phyloP scores from a whole-genome alignment of 2,888 invertebrate species.

The Melanostoma mellinum region DNA sequence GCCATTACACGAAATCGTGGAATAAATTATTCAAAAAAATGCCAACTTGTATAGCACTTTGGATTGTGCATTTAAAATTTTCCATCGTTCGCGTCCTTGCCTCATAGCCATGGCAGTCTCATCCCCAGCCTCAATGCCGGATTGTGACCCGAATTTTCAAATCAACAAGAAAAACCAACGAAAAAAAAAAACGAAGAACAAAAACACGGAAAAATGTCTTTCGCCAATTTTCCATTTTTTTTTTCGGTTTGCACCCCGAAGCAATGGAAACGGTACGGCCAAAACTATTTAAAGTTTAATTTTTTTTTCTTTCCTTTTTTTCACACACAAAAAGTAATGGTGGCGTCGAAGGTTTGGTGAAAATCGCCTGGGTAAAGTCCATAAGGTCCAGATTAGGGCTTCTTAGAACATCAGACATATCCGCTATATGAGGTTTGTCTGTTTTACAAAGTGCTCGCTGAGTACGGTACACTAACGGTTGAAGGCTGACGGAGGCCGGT shows the following conservation, averaged over 20 bases:
- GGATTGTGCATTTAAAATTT: constrained; percentile 71
- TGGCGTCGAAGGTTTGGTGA: neutral
- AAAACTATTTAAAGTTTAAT: constrained; percentile 67
- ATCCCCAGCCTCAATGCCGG: constrained; percentile 31
- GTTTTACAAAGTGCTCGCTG: neutral
- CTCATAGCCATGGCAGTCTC: constrained; percentile 40
- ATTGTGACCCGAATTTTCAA: constrained; percentile 69
- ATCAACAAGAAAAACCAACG: constrained; percentile 37
- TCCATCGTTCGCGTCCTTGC: constrained; percentile 62
- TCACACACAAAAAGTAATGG: constrained; percentile 26
- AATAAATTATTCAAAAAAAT: constrained; percentile 70
- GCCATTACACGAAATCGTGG: constrained; percentile 71
- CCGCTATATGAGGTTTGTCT: neutral
- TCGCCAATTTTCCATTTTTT: constrained; percentile 50
- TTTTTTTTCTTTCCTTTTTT: constrained; percentile 8
- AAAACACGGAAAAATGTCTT: constrained; percentile 49
- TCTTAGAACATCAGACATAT: constrained; percentile 19
- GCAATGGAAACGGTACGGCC: constrained; percentile 37
- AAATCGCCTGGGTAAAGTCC: constrained; percentile 38
- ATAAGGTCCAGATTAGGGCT: constrained; percentile 56
- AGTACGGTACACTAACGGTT: neutral
- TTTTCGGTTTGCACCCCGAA: constrained; percentile 1
- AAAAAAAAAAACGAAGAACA: neutral
- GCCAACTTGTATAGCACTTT: constrained; percentile 67
- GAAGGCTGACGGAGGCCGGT: neutral